phyloP scores from a whole-genome alignment of 2,113 vertebrate species.

The Aix galericulata region DNA sequence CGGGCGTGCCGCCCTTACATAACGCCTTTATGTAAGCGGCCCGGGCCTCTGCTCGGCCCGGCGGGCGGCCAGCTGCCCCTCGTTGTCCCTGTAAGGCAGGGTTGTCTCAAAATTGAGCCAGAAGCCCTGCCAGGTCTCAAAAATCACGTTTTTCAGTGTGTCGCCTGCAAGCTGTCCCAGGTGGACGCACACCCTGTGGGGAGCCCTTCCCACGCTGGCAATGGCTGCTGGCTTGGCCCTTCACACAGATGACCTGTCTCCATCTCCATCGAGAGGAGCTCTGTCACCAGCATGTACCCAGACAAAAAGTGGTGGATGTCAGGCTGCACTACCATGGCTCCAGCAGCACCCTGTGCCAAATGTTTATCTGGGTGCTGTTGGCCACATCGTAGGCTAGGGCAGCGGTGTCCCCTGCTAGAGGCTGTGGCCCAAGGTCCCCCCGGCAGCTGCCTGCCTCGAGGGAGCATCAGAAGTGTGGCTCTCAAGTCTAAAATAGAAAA shows the following conservation, averaged over 20 bases:
- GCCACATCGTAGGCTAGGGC: neutral
- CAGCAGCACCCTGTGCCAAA: fast-evolving
- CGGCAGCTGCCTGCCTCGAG: fast-evolving
- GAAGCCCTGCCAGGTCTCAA: fast-evolving
- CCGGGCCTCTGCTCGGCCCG: neutral
- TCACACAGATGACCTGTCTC: too few species aligned
- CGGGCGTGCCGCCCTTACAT: conserved; percentile 46
- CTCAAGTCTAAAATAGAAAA: fast-evolving
- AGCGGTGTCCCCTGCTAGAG: fast-evolving
- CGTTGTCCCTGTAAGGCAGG: fast-evolving
- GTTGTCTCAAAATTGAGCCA: neutral
- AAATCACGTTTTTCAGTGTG: fast-evolving
- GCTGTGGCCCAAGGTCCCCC: neutral
- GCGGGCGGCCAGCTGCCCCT: neutral
- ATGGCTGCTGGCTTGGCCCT: fast-evolving
- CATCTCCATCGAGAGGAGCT: neutral
- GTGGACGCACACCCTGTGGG: neutral
- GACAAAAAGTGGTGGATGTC: fast-evolving
- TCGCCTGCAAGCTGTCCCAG: fast-evolving
- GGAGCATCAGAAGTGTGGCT: fast-evolving
- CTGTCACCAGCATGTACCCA: neutral
- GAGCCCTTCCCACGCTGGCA: neutral
- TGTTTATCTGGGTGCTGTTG: fast-evolving
- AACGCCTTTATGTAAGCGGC: conserved; percentile 38
- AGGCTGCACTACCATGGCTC: neutral